Evolutionary conservation across 2,888 invertebrate species (phyloP), one percentile per base, ranked within the genome.

Genomic region (Rhopalosiphum nymphaeae): DNA sequence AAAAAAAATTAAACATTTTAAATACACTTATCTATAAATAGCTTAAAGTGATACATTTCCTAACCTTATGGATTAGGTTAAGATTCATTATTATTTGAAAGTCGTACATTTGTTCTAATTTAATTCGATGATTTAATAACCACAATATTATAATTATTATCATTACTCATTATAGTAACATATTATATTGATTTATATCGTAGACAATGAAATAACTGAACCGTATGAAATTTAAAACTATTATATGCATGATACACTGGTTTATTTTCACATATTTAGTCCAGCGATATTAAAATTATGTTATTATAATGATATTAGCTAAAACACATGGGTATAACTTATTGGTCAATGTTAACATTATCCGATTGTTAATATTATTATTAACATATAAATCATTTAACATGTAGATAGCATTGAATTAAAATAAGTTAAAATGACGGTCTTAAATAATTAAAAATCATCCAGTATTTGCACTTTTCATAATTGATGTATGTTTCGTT

Each of bases 401-500:
- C 36, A 36, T 21, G 57, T 57, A 26, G 26, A 2, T 78, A 3
- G 21, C 7, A 7, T 36, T 78, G 9, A 78, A 78, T 78, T 36
- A 36, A 78, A 78, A 25, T 78, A 36, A 78, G 78, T 36, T 9
- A 78, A 78, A 11, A 78, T 78, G 7, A 36, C 1, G 21, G 36
- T 78, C 36, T 36, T 78, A 9, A 3, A 78, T 78, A 36, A 21
- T 21, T 78, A 36, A 36, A 78, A 78, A 86, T n/a, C 46, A 46
- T 86, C 29, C 5, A 29, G 36, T 78, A 46, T 29, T 29, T n/a
- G 1, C 2, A 44, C 5, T 29, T 46, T 86, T 44, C n/a, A n/a
- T 86, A 67, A 90, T 90, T 90, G 44, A 90, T 46, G 61, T n/a
- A 67, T 25, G 90, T 16, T n/a, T n/a, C 61, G 10, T 61, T 67